Base-by-base conservation (phyloP, 2,888 invertebrate species). In the Dendrolimus houi region DNA sequence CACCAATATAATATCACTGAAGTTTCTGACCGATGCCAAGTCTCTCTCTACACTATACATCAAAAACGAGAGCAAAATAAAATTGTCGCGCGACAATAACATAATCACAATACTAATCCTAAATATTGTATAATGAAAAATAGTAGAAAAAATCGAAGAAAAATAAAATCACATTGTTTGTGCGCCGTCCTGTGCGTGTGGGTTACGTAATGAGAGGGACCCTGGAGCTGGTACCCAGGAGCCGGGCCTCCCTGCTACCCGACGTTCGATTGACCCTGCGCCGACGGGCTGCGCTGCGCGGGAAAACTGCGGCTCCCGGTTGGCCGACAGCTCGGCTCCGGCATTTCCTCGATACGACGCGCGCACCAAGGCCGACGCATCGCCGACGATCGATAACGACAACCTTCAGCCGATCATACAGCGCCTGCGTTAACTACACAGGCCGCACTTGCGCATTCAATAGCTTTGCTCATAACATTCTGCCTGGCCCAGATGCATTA, bases 141-240 rank as follows among this genome's bases (percentile, higher is more conserved):
- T 73, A 74, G 82, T 88, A 87, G 82, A 88, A 88, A 17, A 86
- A 79, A 75, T 72, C 63, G 77, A 78, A 77, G 77, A 81, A 82
- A 86, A 87, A 85, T 86, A 84, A 87, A 87, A 89, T 90, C 88
- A 90, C 90, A 89, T 90, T 84, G 82, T 88, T 90, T 90, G 90
- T 90, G 90, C 90, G 90, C 90, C 80, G 83, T 88, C 79, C 87
- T 90, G 90, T 90, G 90, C 90, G 90, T 90, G 83, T 83, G 83
- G 68, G 89, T 90, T 90, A 89, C 81, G 85, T 90, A 90, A 90
- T 88, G 86, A 72, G 81, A 83, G 86, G 85, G 85, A 74, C 79
- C 83, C 75, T 64, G 64, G 68, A 74, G 80, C 75, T 72, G 66
- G 75, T 78, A 78, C 74, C 73, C 73, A 63, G 63, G 64, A 64